Conservation (phyloP, 2,113 vertebrate genomes). For the Protomyctophum bolini region DNA sequence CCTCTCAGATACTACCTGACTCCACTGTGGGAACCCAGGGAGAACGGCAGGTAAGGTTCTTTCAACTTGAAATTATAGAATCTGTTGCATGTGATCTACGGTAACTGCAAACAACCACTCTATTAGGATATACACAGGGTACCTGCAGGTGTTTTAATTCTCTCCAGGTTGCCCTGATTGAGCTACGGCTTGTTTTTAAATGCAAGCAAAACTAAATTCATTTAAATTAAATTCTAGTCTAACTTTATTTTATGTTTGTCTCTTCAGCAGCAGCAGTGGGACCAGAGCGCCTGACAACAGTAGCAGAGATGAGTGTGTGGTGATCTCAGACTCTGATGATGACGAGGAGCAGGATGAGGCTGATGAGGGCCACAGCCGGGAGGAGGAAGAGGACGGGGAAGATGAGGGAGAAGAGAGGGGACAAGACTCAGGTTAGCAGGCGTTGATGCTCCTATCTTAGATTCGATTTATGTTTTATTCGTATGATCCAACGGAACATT, state of each 20-base stretch:
- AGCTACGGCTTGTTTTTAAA: too few relatives aligned
- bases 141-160: too few relatives aligned
- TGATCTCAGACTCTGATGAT: conserved; percentile 83
- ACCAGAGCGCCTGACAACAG: conserved; percentile 66
- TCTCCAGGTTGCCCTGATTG: too few relatives aligned
- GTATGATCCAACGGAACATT: too few relatives aligned
- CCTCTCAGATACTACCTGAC: conserved; percentile 83
- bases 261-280: conserved; percentile 51
- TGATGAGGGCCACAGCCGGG: conserved; percentile 41
- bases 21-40: conserved; percentile 79
- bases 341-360: conserved; percentile 62
- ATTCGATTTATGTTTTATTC: too few relatives aligned
- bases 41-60: conserved; percentile 79
- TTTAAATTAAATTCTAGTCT: too few relatives aligned
- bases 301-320: conserved; percentile 79
- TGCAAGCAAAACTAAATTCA: too few relatives aligned
- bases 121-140: too few relatives aligned
- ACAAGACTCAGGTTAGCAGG: conserved; percentile 52
- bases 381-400: conserved; percentile 35
- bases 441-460: too few relatives aligned
- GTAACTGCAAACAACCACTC: too few relatives aligned
- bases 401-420: conserved; percentile 33
- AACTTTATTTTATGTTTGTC: not conserved
- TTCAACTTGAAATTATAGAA: too few relatives aligned
- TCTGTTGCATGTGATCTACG: too few relatives aligned